Percentiles rank a stretch among this genome's conserved stretches.
phyloP scores from a whole-genome alignment of 2,888 invertebrate species.

The Lottia scabra region DNA sequence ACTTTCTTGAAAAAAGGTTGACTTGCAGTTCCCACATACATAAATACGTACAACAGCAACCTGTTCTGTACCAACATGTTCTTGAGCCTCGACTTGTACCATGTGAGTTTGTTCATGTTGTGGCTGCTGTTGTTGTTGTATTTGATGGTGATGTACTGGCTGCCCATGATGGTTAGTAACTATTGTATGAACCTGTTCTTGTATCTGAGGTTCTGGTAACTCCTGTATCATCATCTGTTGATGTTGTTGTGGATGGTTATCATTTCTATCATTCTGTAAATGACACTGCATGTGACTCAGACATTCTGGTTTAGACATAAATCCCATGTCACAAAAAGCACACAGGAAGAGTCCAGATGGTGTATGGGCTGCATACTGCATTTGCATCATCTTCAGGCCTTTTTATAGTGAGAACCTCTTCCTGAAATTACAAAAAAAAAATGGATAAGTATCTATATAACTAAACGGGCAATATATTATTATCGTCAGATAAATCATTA shows the following conservation, averaged over 20 bases:
- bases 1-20: not conserved
- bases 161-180: not conserved
- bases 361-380: not conserved
- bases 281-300: not conserved
- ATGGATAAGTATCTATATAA: not conserved
- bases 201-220: not conserved
- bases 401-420: not conserved
- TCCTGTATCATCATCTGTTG: not conserved
- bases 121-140: not conserved
- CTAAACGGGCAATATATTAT: not conserved
- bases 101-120: not conserved
- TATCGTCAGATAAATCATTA: too few species aligned
- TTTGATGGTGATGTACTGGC: not conserved
- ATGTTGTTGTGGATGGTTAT: not conserved
- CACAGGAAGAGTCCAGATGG: not conserved
- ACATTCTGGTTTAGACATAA: not conserved
- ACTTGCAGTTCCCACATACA: conserved; percentile 2
- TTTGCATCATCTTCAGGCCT: not conserved
- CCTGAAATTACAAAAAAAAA: not conserved
- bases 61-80: conserved; percentile 3
- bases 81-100: not conserved
- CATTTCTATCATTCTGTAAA: conserved; percentile 3
- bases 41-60: not conserved
- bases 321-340: not conserved
- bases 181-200: not conserved